A percentile compares a stretch with the other conserved stretches of the same genome.
Conservation (phyloP, 2,113 vertebrate species). For the Rhinoderma darwinii region DNA sequence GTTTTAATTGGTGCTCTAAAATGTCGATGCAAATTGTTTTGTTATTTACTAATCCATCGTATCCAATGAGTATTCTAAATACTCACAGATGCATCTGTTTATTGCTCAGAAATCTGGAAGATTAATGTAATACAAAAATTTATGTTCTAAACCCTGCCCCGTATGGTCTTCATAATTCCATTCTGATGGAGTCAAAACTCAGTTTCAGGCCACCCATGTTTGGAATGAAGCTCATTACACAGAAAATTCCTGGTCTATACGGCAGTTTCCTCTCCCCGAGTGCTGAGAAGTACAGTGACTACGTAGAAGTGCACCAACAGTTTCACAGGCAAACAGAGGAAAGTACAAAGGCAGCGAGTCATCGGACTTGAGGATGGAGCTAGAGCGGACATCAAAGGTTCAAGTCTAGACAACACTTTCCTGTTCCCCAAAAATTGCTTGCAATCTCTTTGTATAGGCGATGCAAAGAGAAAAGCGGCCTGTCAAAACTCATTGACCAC, state of each 20-base stretch:
- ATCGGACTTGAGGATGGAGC: slow-evolving; percentile 62
- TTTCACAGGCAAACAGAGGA: not conserved
- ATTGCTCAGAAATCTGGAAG: not conserved
- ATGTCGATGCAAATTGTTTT: not conserved
- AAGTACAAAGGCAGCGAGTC: slow-evolving; percentile 35
- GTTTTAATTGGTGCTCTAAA: not conserved
- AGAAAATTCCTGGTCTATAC: slow-evolving; percentile 59
- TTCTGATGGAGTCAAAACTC: slow-evolving; percentile 41
- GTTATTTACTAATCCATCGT: not conserved
- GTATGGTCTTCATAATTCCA: slow-evolving; percentile 46
- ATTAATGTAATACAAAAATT: slow-evolving; percentile 4
- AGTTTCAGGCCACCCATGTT: slow-evolving; percentile 55
- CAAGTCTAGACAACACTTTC: slow-evolving; percentile 76
- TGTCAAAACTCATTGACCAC: slow-evolving; percentile 75
- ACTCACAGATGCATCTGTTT: not conserved
- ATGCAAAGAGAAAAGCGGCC: slow-evolving; percentile 65
- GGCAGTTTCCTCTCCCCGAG: slow-evolving; percentile 57
- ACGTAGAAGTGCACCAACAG: slow-evolving; percentile 6
- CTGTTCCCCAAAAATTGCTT: slow-evolving; percentile 65
- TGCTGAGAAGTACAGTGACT: slow-evolving; percentile 48
- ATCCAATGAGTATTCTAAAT: not conserved
- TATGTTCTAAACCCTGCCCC: not conserved
- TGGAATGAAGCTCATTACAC: slow-evolving; percentile 60
- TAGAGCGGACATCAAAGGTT: slow-evolving; percentile 74
- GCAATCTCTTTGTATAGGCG: slow-evolving; percentile 57